phyloP scores from a whole-genome alignment of 2,888 invertebrate genomes.

The Orthosia cruda region DNA sequence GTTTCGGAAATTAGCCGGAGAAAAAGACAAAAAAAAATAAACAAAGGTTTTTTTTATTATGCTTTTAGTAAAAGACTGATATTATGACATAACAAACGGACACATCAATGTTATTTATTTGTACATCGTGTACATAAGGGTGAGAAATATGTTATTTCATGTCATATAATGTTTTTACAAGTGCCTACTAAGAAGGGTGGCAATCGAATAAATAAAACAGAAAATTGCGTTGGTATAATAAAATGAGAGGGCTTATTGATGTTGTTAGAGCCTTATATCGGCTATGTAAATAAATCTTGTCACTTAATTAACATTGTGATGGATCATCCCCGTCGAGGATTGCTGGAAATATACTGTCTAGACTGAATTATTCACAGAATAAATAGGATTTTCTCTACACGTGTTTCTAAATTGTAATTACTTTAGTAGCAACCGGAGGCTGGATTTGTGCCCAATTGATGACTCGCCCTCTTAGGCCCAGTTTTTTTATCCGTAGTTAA shows the following conservation, averaged over 20 bases:
- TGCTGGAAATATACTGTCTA: neutral
- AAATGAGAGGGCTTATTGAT: slow-evolving; percentile 3
- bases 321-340: neutral
- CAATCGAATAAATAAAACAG: slow-evolving; percentile 16
- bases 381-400: neutral
- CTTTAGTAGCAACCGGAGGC: no score
- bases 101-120: no score
- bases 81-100: no score
- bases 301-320: neutral
- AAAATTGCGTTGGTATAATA: neutral
- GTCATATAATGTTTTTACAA: slow-evolving; percentile 6
- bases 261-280: neutral
- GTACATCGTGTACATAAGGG: neutral
- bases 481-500: no score
- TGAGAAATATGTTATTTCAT: slow-evolving; percentile 29
- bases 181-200: neutral
- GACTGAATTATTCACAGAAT: neutral
- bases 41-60: no score
- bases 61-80: no score
- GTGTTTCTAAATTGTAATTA: neutral
- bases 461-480: no score
- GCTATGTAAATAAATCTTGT: neutral
- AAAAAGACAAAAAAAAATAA: no score
- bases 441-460: no score
- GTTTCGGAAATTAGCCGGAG: no score